Base-by-base conservation (phyloP, 2,888 invertebrate genomes). In the Gisinianus flammeolus region DNA sequence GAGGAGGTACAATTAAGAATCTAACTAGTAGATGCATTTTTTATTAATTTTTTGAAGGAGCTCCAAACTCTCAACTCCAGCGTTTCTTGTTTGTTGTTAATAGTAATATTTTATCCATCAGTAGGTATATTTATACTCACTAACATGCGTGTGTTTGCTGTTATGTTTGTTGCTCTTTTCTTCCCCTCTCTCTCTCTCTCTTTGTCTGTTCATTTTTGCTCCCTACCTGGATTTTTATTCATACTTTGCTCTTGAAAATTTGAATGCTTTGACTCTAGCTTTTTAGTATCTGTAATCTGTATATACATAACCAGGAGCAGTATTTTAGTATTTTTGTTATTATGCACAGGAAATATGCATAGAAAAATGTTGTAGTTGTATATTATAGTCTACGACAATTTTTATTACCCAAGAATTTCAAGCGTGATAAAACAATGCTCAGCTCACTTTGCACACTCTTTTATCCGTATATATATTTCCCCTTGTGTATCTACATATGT, bases 341-440 rank as follows among this genome's bases (percentile, higher is more conserved):
- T 44, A 44, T 19, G 8, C 44, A 44, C 44, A 44, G 44, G 44
- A 62, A 62, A 62, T 62, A 62, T 62, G 10, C 16, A 62, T 62
- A 62, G 56, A n/a, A 12, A 58, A 58, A 58, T 19, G n/a, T n/a
- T n/a, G 28, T 4, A 26, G 22, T 5, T 35, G 35, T 12, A 35
- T 44, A 19, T 44, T n/a, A 16, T 44, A 6, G n/a, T n/a, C 56
- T 58, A 24, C 16, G 56, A 62, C 54, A 54, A 35, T 22, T 68
- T 68, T 68, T 68, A 44, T 68, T 31, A 16, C 33, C 24, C 8
- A 35, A 35, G 12, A 68, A 24, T 68, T 68, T 68, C 44, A 35
- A 35, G 33, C 68, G 35, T 68, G 68, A 68, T 68, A 44, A 35
- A 68, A 68, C 22, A 67, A 31, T 26, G 31, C 31, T 30, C 16